These are phyloP conservation scores for Enteromius paludinosus DNA, from an alignment of 2,797 vertebrate species.

Conservation along the genomic window DNA sequence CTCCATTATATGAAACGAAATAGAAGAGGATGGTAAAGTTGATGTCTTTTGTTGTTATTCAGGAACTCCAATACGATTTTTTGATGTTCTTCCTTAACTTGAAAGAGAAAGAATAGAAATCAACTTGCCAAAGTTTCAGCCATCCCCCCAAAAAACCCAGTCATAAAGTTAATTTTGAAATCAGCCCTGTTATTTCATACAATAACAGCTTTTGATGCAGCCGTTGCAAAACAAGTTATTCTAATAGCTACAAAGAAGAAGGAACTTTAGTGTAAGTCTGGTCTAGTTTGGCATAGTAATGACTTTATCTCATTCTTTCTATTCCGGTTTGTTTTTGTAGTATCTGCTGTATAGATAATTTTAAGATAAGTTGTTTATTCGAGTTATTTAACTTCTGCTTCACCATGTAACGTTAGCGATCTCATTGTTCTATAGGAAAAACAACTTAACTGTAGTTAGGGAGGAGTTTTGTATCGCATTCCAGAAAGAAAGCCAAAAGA, in stretches of 20 bases:
- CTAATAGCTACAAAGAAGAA: slow-evolving; percentile 10
- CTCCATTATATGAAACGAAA: not conserved
- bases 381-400: not conserved
- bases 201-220: slow-evolving; percentile 15
- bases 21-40: slow-evolving; percentile 42
- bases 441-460: slow-evolving; percentile 1
- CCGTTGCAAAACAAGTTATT: not conserved
- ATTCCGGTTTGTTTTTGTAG: not conserved
- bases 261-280: not conserved
- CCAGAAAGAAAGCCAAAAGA: not conserved
- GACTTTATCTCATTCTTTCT: not conserved
- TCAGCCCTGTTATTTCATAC: not conserved
- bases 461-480: slow-evolving; percentile 11
- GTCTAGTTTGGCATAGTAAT: not conserved
- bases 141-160: not conserved
- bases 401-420: not conserved
- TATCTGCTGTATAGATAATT: not conserved
- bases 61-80: slow-evolving; percentile 50
- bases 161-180: not conserved
- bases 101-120: slow-evolving; percentile 51
- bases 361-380: not conserved
- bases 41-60: slow-evolving; percentile 42
- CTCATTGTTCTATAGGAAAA: not conserved
- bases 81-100: slow-evolving; percentile 51
- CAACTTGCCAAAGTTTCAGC: slow-evolving; percentile 6